Evolutionary conservation across 2,888 invertebrate genomes (phyloP).

Genomic region (Escarpia spicata): DNA sequence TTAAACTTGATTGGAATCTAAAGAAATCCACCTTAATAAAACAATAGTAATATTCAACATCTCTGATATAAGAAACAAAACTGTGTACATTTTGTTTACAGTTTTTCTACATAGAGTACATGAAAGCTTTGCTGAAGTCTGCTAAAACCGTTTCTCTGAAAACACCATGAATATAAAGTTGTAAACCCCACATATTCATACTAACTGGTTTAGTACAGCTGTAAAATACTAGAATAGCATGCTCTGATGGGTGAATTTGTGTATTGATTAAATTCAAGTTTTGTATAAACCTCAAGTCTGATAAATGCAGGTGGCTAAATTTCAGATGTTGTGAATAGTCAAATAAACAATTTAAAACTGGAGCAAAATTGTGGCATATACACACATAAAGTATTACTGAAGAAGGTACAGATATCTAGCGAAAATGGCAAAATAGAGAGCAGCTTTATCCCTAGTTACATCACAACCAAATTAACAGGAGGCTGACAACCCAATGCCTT

Average conservation of each 20-base stretch:
- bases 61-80: not conserved
- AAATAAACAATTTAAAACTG: not conserved
- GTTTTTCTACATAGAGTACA: not conserved
- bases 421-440: not conserved
- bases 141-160: not conserved
- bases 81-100: not conserved
- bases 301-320: not conserved
- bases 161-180: not conserved
- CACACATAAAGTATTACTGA: not conserved
- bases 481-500: not conserved
- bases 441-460: slow-evolving; percentile 3
- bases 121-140: not conserved
- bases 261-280: not conserved
- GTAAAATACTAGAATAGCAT: not conserved
- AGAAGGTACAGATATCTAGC: not conserved
- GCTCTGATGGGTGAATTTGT: not conserved
- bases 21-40: not conserved
- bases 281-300: not conserved
- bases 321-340: not conserved
- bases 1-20: not conserved
- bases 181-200: not conserved
- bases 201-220: not conserved
- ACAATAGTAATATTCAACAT: not conserved
- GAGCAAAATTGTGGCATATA: not conserved
- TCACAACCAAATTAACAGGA: not conserved